These are phyloP conservation scores for Theocolax elegans DNA, from an alignment of 1,140 invertebrate genomes.

Conservation along the genomic window DNA sequence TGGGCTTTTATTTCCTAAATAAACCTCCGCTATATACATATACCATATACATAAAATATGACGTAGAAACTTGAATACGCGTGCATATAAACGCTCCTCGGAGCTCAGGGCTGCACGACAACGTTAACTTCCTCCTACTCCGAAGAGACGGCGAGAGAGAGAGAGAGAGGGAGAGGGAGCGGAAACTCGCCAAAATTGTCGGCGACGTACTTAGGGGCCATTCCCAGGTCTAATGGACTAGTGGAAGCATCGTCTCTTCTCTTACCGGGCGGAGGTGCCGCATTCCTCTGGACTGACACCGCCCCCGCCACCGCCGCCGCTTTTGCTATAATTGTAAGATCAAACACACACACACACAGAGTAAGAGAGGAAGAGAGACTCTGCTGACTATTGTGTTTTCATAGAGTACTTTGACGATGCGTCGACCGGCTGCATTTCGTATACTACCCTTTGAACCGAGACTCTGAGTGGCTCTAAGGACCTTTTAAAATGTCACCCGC, in stretches of 20 bases:
- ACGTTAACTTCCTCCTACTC: no score
- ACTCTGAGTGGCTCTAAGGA: constrained; percentile 1
- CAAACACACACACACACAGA: constrained; percentile 11
- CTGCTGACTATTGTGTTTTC: constrained; percentile 13
- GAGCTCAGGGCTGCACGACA: not conserved
- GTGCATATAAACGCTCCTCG: not conserved
- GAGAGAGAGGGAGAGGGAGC: not conserved
- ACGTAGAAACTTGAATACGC: no score
- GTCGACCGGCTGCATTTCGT: not conserved
- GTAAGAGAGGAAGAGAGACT: not conserved
- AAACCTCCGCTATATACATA: not conserved
- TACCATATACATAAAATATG: constrained; percentile 2
- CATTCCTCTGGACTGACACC: not conserved
- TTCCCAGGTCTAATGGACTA: constrained; percentile 34
- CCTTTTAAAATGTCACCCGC: constrained; percentile 21
- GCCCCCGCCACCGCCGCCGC: not conserved
- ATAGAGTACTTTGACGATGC: constrained; percentile 14
- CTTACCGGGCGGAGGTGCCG: not conserved
- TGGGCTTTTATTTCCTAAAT: not conserved
- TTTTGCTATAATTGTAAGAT: constrained; percentile 29
- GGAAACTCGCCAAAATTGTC: constrained; percentile 35
- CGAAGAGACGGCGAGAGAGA: not conserved
- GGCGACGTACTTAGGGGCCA: constrained; percentile 28
- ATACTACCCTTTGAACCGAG: constrained; percentile 15
- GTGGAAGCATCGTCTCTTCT: no score